phyloP scores from a whole-genome alignment of 2,888 invertebrate genomes.

The Acrobasis repandana region DNA sequence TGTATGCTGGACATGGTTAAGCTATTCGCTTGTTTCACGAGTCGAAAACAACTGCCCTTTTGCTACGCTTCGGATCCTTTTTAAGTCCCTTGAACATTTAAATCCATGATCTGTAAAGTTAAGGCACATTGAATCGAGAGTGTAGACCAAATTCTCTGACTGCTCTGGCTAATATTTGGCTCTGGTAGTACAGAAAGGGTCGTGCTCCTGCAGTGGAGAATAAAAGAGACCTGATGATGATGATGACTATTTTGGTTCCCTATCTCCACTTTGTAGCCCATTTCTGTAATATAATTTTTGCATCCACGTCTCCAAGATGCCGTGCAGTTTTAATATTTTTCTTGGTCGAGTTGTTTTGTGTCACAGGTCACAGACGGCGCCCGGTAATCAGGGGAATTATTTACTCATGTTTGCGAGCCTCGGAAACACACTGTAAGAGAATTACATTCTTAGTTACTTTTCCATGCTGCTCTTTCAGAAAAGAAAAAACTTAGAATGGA shows the following conservation, averaged over 20 bases:
- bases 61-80: conserved; percentile 19
- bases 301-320: conserved; percentile 34
- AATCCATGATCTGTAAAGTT: conserved; percentile 9
- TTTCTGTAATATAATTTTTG: too few relatives aligned
- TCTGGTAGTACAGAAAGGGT: too few relatives aligned
- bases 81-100: conserved; percentile 14
- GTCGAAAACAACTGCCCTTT: conserved; percentile 24
- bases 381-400: conserved; percentile 81
- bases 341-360: conserved; percentile 53
- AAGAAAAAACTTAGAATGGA: too few relatives aligned
- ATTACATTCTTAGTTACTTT: too few relatives aligned
- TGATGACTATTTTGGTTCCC: too few relatives aligned
- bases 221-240: too few relatives aligned
- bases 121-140: background rate
- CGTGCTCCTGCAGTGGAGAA: too few relatives aligned
- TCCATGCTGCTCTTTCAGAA: too few relatives aligned
- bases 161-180: too few relatives aligned
- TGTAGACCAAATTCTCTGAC: too few relatives aligned
- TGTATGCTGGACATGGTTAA: conserved; percentile 26
- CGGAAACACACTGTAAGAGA: conserved; percentile 48
- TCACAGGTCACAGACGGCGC: conserved; percentile 50
- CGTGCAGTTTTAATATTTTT: conserved; percentile 68
- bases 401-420: conserved; percentile 76
- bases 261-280: too few relatives aligned
- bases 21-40: conserved; percentile 27